Evolutionary conservation across 1,140 invertebrate species (phyloP), one percentile per base, ranked within the genome.

Genomic region (Atta texana): DNA sequence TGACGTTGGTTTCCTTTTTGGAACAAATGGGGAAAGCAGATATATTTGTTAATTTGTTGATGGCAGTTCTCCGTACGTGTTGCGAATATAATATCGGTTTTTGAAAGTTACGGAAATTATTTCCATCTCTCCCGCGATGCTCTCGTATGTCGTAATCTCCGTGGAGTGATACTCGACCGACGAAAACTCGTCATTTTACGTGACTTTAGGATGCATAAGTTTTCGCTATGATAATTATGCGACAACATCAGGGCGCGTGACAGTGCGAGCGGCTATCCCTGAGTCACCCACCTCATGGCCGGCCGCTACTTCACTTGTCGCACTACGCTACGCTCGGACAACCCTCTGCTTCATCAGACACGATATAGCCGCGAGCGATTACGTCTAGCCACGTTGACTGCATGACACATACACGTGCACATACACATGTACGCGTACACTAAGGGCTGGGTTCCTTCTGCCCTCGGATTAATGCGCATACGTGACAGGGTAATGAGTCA

Each of bases 211-310:
- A 69, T 59, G 76, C 69, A 51, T 71, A 90, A 88, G 78, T 90
- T 87, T 69, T 90, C 88, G 75, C 89, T 85, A 76, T 85, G 89
- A 90, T 90, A 90, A 90, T 90, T 81, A 85, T 31, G 86, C 75
- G 64, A 90, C 86, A 84, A 84, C 89, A 69, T 90, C 88, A 18
- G 68, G 85, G 74, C 64, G 89, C 88, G 86, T 90, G 89, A 90
- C 89, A 85, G 51, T 69, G 61, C 66, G 85, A 72, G n/a, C 68
- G 68, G 24, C 49, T 57, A 28, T 76, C 84, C 71, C 85, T 90
- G 89, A 90, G 84, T 90, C 88, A 90, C 66, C 85, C 85, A 69
- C 61, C 59, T 55, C 12, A 31, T 59, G 4, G 12, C 31, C 10
- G 24, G 7, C 39, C 39, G 61, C 55, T 86, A 63, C 63, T 39